These are phyloP conservation scores for Variabilichromis moorii DNA, from an alignment of 2,113 vertebrate genomes.

Conservation along the genomic window DNA sequence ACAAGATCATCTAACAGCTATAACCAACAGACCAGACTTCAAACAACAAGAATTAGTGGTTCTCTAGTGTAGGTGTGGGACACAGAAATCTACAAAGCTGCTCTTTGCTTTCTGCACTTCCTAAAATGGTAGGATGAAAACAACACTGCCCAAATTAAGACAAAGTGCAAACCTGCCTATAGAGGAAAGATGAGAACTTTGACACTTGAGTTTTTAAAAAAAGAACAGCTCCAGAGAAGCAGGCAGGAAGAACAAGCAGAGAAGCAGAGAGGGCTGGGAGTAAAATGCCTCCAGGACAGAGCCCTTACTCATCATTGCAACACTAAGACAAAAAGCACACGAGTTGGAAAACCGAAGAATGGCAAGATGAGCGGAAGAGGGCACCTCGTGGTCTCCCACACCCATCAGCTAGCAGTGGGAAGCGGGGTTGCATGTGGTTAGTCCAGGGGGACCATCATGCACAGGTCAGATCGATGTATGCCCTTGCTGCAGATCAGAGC, in stretches of 20 bases:
- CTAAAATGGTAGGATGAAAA: conserved; percentile 49
- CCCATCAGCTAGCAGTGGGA: conserved; percentile 40
- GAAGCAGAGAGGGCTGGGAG: conserved; percentile 20
- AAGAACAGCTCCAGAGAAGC: conserved; percentile 21
- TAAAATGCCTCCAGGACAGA: conserved; percentile 59
- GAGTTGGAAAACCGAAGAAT: not conserved
- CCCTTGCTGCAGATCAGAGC: conserved; percentile 60
- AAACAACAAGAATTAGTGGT: conserved; percentile 39
- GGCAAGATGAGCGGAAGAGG: conserved; percentile 27
- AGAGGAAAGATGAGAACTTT: conserved; percentile 43
- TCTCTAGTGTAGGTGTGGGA: conserved; percentile 22
- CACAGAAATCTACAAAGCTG: conserved; percentile 40
- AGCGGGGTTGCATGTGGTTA: conserved; percentile 40
- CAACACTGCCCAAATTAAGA: conserved; percentile 48
- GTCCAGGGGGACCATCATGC: conserved; percentile 35
- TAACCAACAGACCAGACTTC: conserved; percentile 39
- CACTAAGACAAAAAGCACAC: conserved; percentile 18
- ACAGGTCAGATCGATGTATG: conserved; percentile 48
- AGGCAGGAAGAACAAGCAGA: conserved; percentile 16
- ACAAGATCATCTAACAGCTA: not conserved
- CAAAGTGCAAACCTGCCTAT: conserved; percentile 39
- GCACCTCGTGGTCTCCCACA: conserved; percentile 42
- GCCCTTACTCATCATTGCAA: conserved; percentile 47
- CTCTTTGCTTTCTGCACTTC: conserved; percentile 21
- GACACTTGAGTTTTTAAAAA: conserved; percentile 45